Evolutionary conservation across 2,797 vertebrate species (phyloP), one percentile per base, ranked within the genome.

Genomic region (Acanthopagrus latus): DNA sequence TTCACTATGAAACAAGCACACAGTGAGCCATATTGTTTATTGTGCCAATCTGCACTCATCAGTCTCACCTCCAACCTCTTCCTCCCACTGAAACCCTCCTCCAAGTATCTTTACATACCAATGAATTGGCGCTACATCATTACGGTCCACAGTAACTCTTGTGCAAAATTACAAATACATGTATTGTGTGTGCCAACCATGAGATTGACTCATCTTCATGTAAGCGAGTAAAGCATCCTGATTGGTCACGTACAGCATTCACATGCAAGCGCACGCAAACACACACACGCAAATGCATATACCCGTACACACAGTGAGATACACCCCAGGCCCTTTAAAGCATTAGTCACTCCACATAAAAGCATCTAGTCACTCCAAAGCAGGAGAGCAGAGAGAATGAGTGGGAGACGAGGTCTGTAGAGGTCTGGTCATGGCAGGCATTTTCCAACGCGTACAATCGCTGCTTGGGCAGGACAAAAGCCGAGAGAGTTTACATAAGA

Each of bases 311-410:
- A 41, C 77, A 64, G 70, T 16, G 70, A 88, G 84, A 88, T 93
- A 50, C 81, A 92, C 85, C 90, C 87, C 64, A 29, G 92, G 90
- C 91, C 90, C 82, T 93, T 89, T 80, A 82, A 84, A 91, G 86
- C 82, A 88, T 94, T 94, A 93, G 89, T 94, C 94, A 95, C 83
- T 92, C 92, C 86, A 88, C 86, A 91, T 95, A 88, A 95, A 94
- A 89, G 89, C 88, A 91, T 86, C 76, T 51, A 88, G 85, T 90
- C 86, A 73, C 79, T 93, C 85, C 91, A 86, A 83, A 87, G 89
- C 84, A 85, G 78, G 81, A 78, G 84, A 88, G 86, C 82, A 83
- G 85, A 84, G 87, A 91, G 88, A 89, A 76, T 47, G 82, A 91
- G 91, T 87, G 87, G 88, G 91, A 90, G 90, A 86, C 14, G 47